A percentile compares a stretch with the other conserved stretches of the same genome.
These are phyloP conservation scores for Apaloderma vittatum DNA, from an alignment of 2,113 vertebrate genomes.

Conservation along the genomic window DNA sequence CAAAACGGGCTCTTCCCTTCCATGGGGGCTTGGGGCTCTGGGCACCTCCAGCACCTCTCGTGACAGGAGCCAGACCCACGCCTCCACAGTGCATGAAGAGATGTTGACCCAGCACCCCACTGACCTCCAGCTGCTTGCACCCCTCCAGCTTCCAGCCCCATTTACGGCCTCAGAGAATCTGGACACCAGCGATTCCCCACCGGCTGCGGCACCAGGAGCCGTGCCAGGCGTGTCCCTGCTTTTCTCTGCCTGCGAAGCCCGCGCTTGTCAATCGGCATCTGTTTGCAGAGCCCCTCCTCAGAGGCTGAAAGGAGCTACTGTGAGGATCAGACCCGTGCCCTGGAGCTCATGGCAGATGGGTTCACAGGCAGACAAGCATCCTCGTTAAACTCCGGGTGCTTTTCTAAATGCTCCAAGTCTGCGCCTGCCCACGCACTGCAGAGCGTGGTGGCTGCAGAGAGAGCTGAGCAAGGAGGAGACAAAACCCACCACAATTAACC, in stretches of 20 bases:
- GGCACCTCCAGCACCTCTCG: neutral
- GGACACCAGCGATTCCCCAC: neutral
- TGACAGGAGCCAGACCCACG: fast-evolving
- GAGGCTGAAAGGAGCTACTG: neutral
- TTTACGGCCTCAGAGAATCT: fast-evolving
- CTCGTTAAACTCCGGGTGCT: neutral
- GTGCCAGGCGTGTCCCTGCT: neutral
- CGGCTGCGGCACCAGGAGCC: neutral
- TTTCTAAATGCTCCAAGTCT: neutral
- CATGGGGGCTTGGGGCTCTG: fast-evolving
- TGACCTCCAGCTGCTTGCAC: neutral
- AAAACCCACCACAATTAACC: neutral
- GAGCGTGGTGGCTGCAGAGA: neutral
- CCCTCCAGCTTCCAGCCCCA: neutral
- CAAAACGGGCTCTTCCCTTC: neutral
- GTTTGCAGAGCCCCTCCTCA: neutral
- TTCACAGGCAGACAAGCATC: neutral
- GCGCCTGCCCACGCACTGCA: neutral
- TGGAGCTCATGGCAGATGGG: neutral
- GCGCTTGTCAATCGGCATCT: neutral
- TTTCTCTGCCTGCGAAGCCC: neutral
- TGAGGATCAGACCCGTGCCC: neutral
- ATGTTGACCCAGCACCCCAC: neutral
- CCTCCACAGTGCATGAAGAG: fast-evolving
- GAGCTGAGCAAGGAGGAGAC: neutral